phyloP scores from a whole-genome alignment of 2,113 vertebrate species.

The Aplodontia rufa region DNA sequence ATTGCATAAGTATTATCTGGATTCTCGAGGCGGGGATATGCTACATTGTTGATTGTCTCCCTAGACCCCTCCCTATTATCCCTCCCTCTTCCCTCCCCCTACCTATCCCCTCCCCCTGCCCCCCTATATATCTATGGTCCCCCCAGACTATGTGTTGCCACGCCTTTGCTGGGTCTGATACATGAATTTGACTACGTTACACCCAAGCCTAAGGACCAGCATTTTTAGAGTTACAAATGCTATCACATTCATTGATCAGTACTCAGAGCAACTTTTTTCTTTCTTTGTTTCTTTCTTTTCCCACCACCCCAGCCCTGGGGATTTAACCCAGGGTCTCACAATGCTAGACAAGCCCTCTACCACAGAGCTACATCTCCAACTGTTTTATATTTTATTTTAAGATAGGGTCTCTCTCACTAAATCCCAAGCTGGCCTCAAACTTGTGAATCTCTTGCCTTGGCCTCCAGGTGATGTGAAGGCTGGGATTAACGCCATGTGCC shows the following conservation, averaged over 20 bases:
- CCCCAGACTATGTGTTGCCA: no score
- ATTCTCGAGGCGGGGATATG: no score
- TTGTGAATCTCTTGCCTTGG: no score
- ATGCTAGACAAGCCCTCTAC: not conserved
- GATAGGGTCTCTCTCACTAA: not conserved
- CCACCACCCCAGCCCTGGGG: not conserved
- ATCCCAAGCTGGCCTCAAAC: not conserved
- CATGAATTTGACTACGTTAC: no score
- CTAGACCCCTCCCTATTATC: no score
- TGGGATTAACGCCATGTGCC: not conserved
- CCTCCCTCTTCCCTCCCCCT: no score
- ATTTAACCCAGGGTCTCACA: not conserved
- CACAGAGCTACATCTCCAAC: not conserved
- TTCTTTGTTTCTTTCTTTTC: not conserved
- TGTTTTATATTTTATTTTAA: not conserved
- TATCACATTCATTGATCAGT: not conserved
- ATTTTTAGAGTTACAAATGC: not conserved
- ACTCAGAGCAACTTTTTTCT: not conserved
- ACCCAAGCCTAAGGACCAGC: not conserved
- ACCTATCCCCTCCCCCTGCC: no score
- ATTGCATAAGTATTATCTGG: no score
- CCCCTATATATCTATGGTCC: no score
- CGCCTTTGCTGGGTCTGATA: no score
- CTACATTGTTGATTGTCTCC: no score
- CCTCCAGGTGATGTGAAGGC: not conserved